Conservation (phyloP, 1,140 invertebrate genomes). For the Chymomyza costata region DNA sequence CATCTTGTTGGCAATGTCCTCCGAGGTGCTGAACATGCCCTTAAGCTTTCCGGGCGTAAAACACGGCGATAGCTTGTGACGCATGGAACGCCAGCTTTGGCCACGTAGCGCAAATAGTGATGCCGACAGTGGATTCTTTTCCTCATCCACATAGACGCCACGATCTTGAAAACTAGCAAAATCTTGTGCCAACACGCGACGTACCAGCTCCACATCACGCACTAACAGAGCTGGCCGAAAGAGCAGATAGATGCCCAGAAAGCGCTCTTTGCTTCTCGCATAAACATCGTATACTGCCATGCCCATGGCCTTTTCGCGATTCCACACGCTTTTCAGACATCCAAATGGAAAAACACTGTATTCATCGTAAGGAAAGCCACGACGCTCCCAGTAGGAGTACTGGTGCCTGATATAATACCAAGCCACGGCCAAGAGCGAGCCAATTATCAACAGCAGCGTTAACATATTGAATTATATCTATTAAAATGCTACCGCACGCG, state of each 20-base stretch:
- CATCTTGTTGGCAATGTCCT: conserved; percentile 74
- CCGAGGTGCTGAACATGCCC: conserved; percentile 76
- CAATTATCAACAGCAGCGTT: conserved; percentile 22
- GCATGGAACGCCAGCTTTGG: conserved; percentile 77
- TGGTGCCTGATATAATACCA: conserved; percentile 51
- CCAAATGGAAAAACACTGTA: conserved; percentile 54
- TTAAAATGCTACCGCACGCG: neutral
- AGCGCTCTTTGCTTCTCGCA: conserved; percentile 42
- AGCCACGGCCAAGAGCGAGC: conserved; percentile 29
- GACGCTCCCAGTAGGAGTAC: conserved; percentile 53
- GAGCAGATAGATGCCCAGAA: conserved; percentile 64
- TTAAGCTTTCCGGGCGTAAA: conserved; percentile 80
- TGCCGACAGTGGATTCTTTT: conserved; percentile 60
- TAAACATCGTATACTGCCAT: conserved; percentile 56
- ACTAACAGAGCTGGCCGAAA: conserved; percentile 74
- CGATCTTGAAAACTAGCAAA: conserved; percentile 75
- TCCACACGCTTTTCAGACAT: conserved; percentile 42
- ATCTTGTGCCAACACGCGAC: conserved; percentile 75
- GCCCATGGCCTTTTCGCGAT: conserved; percentile 49
- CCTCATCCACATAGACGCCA: conserved; percentile 71
- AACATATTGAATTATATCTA: conserved; percentile 38
- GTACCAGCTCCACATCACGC: conserved; percentile 75
- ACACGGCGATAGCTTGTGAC: conserved; percentile 77
- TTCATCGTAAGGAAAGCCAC: conserved; percentile 43
- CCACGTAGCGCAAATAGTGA: conserved; percentile 75